Evolutionary conservation across 2,113 vertebrate species (phyloP).

Genomic region (Entelurus aequoreus): DNA sequence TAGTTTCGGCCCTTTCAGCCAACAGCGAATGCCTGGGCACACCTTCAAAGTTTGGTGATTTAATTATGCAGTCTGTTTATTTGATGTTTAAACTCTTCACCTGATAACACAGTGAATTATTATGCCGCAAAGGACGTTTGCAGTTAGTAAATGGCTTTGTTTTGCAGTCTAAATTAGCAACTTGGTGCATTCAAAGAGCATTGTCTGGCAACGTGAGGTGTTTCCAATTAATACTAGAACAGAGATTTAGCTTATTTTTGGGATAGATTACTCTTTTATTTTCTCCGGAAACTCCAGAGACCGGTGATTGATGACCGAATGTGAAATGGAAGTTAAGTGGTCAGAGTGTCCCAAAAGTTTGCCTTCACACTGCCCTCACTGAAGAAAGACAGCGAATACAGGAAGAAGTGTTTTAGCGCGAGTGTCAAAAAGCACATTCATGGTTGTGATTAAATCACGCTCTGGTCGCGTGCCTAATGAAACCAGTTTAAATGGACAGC

Average conservation of each 20-base stretch:
- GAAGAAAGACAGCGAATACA: constrained; percentile 25
- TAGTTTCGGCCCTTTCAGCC: constrained; percentile 64
- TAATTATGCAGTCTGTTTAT: constrained; percentile 69
- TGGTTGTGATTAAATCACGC: constrained; percentile 40
- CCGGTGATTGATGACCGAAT: constrained; percentile 66
- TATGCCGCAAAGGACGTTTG: constrained; percentile 60
- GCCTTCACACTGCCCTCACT: constrained; percentile 4
- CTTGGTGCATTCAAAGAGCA: constrained; percentile 64
- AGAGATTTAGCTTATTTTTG: constrained; percentile 56
- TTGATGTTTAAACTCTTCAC: constrained; percentile 59
- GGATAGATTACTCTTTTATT: constrained; percentile 51
- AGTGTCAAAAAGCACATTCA: constrained; percentile 47
- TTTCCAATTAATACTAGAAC: constrained; percentile 67
- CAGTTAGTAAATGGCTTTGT: constrained; percentile 68
- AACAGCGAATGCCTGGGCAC: constrained; percentile 53
- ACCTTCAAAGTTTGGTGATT: constrained; percentile 60
- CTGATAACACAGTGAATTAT: constrained; percentile 68
- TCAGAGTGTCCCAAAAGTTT: constrained; percentile 35
- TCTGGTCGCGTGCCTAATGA: constrained; percentile 25
- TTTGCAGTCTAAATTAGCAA: constrained; percentile 64
- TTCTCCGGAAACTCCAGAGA: constrained; percentile 44
- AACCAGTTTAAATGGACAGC: constrained; percentile 39
- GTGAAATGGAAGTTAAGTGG: constrained; percentile 63
- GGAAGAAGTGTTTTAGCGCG: constrained; percentile 27
- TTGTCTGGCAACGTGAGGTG: constrained; percentile 64